Evolutionary conservation across 2,113 vertebrate genomes (phyloP).

Genomic region (Nanorana parkeri): DNA sequence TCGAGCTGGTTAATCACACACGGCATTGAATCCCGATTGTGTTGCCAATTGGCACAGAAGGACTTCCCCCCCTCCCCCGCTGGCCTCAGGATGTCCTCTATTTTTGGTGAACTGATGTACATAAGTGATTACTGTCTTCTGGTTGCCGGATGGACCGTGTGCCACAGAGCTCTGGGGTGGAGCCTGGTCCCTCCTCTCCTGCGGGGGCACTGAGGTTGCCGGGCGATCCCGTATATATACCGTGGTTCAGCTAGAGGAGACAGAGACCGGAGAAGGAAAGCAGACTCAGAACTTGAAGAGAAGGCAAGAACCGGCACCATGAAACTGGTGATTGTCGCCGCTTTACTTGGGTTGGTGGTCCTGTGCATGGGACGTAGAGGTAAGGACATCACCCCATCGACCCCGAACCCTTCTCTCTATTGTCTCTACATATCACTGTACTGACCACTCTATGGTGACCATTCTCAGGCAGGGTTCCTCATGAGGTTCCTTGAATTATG

Average conservation of each 20-base stretch:
- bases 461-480: no score
- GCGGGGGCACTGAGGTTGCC: neutral
- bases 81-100: neutral
- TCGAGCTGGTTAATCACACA: no score
- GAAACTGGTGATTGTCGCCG: constrained; percentile 55
- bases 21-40: no score
- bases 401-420: no score
- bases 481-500: no score
- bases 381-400: neutral
- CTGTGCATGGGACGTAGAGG: constrained; percentile 64
- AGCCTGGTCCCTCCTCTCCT: neutral
- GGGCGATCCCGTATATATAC: neutral
- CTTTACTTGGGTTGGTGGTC: constrained; percentile 60
- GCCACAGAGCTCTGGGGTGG: constrained; percentile 62
- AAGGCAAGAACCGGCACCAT: constrained; percentile 57
- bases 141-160: constrained; percentile 31
- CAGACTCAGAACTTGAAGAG: neutral
- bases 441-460: no score
- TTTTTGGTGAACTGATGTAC: neutral
- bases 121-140: neutral
- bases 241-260: constrained; percentile 20
- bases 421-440: no score
- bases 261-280: constrained; percentile 54
- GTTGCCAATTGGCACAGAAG: neutral
- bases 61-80: neutral